phyloP scores from a whole-genome alignment of 2,797 vertebrate genomes.

The Phyllotis vaccarum region DNA sequence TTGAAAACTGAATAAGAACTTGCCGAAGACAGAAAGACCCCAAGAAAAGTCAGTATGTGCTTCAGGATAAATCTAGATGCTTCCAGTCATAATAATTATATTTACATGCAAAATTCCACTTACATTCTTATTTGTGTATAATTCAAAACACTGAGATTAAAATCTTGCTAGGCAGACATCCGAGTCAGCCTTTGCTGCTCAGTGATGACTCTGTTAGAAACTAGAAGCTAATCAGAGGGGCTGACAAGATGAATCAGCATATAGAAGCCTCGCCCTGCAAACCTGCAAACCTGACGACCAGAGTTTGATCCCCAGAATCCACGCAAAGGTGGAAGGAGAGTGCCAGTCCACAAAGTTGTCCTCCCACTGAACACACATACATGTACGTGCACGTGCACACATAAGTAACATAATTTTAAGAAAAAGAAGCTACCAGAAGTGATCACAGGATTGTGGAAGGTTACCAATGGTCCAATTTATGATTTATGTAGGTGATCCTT shows the following conservation, averaged over 20 bases:
- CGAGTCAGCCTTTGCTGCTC: background rate
- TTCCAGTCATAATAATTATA: background rate
- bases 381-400: too few species aligned
- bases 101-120: background rate
- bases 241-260: background rate
- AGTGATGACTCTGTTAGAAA: background rate
- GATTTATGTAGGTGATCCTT: background rate
- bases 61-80: background rate
- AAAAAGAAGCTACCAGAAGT: background rate
- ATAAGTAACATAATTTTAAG: background rate
- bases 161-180: background rate
- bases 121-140: background rate
- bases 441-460: background rate
- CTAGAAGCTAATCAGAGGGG: background rate
- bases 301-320: background rate
- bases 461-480: background rate
- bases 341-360: background rate
- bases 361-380: background rate
- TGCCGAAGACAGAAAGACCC: background rate
- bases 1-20: slow-evolving; percentile 35
- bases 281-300: background rate
- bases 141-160: background rate
- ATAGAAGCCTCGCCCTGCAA: background rate
- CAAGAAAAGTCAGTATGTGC: slow-evolving; percentile 11
- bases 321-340: background rate